Evolutionary conservation across 2,888 invertebrate species (phyloP), one percentile per base, ranked within the genome.

Genomic region (Thymelicus acteon): DNA sequence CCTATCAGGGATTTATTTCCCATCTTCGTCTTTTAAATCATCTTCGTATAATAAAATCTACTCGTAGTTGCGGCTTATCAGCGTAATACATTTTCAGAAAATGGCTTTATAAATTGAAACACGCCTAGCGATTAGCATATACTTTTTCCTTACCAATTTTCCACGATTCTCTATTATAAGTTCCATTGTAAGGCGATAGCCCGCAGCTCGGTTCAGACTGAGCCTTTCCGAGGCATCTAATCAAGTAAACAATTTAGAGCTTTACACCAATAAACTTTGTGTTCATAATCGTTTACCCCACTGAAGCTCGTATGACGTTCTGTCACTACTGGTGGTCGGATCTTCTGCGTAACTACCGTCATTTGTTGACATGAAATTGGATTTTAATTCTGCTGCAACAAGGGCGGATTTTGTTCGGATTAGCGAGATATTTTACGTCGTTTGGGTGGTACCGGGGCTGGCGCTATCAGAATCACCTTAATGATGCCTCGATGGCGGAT

Each of bases 381-480:
- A 73, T 80, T 78, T 74, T 86, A 75, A 66, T 37, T 19, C 8
- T 40, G 49, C 72, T 71, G 60, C 65, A 67, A 72, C 87, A 89
- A 82, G 83, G 87, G 80, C 75, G 75, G 72, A 75, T 82, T 86
- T 88, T 61, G 77, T 73, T 75, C 78, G 74, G 63, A 73, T 60
- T 48, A 64, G 12, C 5, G 44, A 31, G 7, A 66, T 72, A 76
- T 78, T 78, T 79, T 91, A 82, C 79, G 82, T 76, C 84, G 80
- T 89, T 90, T 80, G 77, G 77, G 76, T 73, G 76, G 83, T 75
- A 79, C 76, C 75, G 80, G 77, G 81, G 80, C 87, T 90, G 93
- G 93, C 93, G 93, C 93, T 93, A 93, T 93, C 93, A 90, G 92
- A 92, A 93, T 93, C 93, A 93, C 93, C 92, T 93, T 93, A 93